phyloP scores from a whole-genome alignment of 2,113 vertebrate genomes.

The Eptatretus burgeri region DNA sequence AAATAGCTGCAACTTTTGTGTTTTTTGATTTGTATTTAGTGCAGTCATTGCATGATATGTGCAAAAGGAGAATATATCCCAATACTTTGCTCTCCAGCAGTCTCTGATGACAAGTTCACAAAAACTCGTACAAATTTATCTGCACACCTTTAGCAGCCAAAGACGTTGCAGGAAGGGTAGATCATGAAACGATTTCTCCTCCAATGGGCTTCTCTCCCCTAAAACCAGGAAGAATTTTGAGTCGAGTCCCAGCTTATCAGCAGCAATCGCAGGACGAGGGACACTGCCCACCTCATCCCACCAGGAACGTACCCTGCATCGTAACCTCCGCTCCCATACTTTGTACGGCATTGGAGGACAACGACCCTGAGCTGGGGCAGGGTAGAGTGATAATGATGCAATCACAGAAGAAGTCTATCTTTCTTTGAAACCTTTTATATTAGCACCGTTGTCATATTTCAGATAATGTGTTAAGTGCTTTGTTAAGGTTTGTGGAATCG shows the following conservation, averaged over 20 bases:
- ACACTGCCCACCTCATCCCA: slow-evolving; percentile 37
- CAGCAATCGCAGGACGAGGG: slow-evolving; percentile 29
- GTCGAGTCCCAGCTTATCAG: slow-evolving; percentile 55
- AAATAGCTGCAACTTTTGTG: too few relatives aligned
- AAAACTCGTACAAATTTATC: neutral
- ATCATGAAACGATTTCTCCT: slow-evolving; percentile 54
- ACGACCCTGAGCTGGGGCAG: slow-evolving; percentile 27
- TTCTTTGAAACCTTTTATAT: too few relatives aligned
- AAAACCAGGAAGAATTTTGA: slow-evolving; percentile 55
- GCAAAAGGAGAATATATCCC: too few relatives aligned
- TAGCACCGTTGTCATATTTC: too few relatives aligned
- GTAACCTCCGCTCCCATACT: slow-evolving; percentile 60
- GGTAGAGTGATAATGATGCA: too few relatives aligned
- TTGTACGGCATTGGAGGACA: slow-evolving; percentile 48
- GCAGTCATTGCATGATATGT: too few relatives aligned
- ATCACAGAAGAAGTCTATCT: too few relatives aligned
- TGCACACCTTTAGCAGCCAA: slow-evolving; percentile 42
- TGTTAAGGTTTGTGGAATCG: too few relatives aligned
- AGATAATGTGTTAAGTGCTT: too few relatives aligned
- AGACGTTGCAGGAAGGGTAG: slow-evolving; percentile 54
- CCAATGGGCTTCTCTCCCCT: slow-evolving; percentile 50
- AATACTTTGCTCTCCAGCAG: too few relatives aligned
- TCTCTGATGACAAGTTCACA: too few relatives aligned
- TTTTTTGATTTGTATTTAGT: too few relatives aligned
- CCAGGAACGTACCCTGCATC: slow-evolving; percentile 53